Evolutionary conservation across 30 jellyfish, hydroid and myxozoan genomes (phyloP), one percentile per base, ranked within the genome.

Genomic region (Euphysa ruthae): DNA sequence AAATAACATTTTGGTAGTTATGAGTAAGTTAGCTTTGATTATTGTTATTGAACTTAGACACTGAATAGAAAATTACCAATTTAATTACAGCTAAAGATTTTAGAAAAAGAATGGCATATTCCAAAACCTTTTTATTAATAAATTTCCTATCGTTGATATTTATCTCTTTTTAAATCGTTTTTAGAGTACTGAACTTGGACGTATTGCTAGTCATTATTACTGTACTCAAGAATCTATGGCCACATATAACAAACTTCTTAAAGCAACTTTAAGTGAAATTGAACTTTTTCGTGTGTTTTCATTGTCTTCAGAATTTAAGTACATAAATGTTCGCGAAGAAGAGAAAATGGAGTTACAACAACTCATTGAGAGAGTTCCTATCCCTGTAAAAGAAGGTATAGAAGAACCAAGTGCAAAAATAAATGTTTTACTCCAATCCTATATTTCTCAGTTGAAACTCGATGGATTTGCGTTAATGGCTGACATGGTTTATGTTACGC

Each of bases 401-500:
- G 99, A 91, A 63, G 99, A 91, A 54, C 94, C 99, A 19, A 71
- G 93, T 16, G 99, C 99, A 3, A 91, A 91, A 84, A 77, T 91
- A 29, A 91, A 91, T 62, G 99, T 91, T 35, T 70, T 91, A 72
- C 78, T 91, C 38, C 99, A 91, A 77, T 93, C 99, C 18, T 91
- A 91, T 75, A 91, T 91, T 21, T 82, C 95, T 8, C 99, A 91
- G 71, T 58, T 91, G 93, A 91, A 91, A 61, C 77, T 91, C 20
- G 99, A 91, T 42, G 99, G 99, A n/a, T 91, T 91, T 33, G 99
- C 95, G 0, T 85, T 91, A 25, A 78, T 82, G 85, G 85, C 99
- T 61, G 99, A 91, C 55, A 91, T 91, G 99, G 94, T 81, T 25
- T 91, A 49, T 63, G 91, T 91, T 12, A 91, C 99, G 1, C 98